Base-by-base conservation (phyloP, 1,140 invertebrate genomes). In the Papilio aristodemus region DNA sequence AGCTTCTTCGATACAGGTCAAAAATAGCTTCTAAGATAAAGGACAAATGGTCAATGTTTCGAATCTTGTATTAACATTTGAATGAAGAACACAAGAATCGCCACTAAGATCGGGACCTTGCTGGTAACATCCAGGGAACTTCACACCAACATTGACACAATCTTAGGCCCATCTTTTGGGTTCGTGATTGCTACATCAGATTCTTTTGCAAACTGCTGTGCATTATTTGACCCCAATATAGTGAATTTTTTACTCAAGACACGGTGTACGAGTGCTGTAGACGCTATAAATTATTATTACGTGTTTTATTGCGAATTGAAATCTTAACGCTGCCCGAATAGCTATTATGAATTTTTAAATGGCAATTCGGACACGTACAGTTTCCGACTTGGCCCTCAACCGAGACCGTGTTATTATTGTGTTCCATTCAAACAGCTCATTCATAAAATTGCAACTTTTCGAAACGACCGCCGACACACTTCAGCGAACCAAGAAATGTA, bases 351-450 rank as follows among this genome's bases (percentile, higher is more conserved):
- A 32, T 72, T 80, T 81, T 78, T 78, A 79, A 79, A 78, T 71
- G 68, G 67, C 72, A 71, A 73, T 73, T 70, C 54, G 54, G 72
- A 76, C 72, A 74, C 71, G 71, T 75, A 76, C 69, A 73, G 77
- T 83, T 83, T 81, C 79, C 74, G 69, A 25, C 46, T 75, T 75
- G 77, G 63, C 77, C 79, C 72, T 74, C 73, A 72, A 75, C 67
- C 79, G 77, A 69, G 73, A 71, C 73, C 73, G 70, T 77, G 37
- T 43, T 43, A 85, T 89, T 85, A 87, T 83, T 83, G 79, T 84
- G 78, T 85, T 85, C 84, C 87, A 85, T 90, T 88, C 84, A 86
- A 88, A 86, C 79, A 89, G 85, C 77, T 90, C 86, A 90, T 90
- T 90, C 86, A 89, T 88, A 90, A 88, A 90, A 90, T 90, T 90